A percentile compares a stretch with the other conserved stretches of the same genome.
Conservation (phyloP, 2,888 invertebrate genomes). For the Steinernema scapterisci region DNA sequence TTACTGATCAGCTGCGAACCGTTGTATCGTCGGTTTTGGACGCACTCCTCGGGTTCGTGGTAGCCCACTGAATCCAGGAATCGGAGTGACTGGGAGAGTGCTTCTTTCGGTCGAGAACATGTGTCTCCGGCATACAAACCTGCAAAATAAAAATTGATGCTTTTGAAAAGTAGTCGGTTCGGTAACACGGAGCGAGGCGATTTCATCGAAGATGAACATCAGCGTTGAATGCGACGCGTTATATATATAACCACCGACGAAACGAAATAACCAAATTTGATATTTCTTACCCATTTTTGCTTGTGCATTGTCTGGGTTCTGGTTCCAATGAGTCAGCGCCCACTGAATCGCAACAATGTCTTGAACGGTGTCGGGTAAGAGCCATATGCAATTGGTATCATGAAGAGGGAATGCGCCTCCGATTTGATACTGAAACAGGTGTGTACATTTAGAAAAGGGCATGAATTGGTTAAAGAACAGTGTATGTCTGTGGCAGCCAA, state of each 20-base stretch:
- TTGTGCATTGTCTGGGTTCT: conserved; percentile 52
- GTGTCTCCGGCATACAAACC: conserved; percentile 66
- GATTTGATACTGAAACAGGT: conserved; percentile 62
- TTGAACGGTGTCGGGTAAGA: conserved; percentile 63
- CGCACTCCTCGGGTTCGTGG: conserved; percentile 64
- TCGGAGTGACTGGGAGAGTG: conserved; percentile 62
- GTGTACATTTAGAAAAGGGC: too few species aligned
- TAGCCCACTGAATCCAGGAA: conserved; percentile 64
- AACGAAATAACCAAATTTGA: conserved; percentile 21
- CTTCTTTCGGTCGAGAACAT: conserved; percentile 63
- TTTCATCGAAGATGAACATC: too few species aligned
- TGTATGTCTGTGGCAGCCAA: too few species aligned
- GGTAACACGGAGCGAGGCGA: too few species aligned
- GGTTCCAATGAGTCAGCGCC: conserved; percentile 67
- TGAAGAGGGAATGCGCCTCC: conserved; percentile 67
- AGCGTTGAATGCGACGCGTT: conserved; percentile 2
- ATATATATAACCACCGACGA: too few species aligned
- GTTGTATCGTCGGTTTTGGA: conserved; percentile 14
- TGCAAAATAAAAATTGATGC: too few species aligned
- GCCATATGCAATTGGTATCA: conserved; percentile 56
- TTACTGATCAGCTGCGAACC: conserved; percentile 52
- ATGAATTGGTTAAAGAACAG: background rate
- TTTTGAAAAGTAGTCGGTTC: too few species aligned
- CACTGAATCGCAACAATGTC: conserved; percentile 67
- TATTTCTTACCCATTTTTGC: conserved; percentile 52